phyloP scores from a whole-genome alignment of 35 echinoderm and acorn worm species.

The Stichopus chloronotus region DNA sequence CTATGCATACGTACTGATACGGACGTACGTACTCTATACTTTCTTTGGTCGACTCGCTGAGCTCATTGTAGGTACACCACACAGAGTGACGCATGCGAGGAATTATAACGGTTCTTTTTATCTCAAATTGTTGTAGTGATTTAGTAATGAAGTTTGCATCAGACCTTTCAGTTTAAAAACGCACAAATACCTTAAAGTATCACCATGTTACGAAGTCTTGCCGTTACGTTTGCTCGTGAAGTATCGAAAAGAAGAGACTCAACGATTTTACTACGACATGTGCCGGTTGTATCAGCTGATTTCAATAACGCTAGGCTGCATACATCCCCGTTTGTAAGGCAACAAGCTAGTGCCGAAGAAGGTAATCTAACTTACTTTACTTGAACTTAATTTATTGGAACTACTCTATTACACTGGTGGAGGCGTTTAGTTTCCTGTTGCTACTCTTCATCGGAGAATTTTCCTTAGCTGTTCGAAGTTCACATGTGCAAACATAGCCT shows the following conservation, averaged over 20 bases:
- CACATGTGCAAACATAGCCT: no score
- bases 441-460: no score
- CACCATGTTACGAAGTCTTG: constrained; percentile 28
- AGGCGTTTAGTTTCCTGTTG: no score
- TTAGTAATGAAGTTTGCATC: background rate
- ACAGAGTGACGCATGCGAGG: background rate
- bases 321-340: background rate
- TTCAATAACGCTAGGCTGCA: constrained; percentile 36
- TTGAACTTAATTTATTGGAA: no score
- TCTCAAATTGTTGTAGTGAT: background rate
- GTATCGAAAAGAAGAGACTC: constrained; percentile 22
- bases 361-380: background rate
- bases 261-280: background rate
- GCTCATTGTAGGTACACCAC: no score
- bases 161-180: background rate
- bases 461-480: no score
- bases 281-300: constrained; percentile 21
- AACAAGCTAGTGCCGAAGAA: background rate
- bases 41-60: no score
- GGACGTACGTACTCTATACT: no score
- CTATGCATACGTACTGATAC: no score
- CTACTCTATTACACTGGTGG: no score
- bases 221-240: background rate
- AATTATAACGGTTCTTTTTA: background rate
- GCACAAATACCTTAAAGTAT: background rate